Conservation (phyloP, 2,113 vertebrate genomes). For the Labrus mixtus region DNA sequence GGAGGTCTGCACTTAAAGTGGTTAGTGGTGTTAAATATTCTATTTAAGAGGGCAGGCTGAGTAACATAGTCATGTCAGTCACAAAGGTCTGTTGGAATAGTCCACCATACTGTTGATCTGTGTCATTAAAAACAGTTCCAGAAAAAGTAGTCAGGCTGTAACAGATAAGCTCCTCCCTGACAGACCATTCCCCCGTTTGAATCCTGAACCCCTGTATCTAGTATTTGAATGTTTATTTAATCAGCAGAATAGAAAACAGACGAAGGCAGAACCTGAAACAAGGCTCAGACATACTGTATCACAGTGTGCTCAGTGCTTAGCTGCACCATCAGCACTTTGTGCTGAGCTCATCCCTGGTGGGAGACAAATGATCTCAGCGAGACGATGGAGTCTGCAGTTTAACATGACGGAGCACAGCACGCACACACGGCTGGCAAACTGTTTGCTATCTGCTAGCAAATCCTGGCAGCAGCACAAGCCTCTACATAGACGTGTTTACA, state of each 20-base stretch:
- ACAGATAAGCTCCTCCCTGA: background rate
- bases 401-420: constrained; percentile 21
- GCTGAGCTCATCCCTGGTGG: constrained; percentile 36
- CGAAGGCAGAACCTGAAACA: constrained; percentile 17
- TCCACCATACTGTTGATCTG: too few relatives aligned
- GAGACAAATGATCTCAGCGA: constrained; percentile 43
- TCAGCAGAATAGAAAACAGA: background rate
- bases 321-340: constrained; percentile 55
- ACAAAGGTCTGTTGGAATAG: background rate
- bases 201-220: background rate
- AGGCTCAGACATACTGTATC: constrained; percentile 10
- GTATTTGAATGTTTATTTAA: background rate
- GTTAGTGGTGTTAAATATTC: too few relatives aligned
- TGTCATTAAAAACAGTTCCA: too few relatives aligned
- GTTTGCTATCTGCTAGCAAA: constrained; percentile 40
- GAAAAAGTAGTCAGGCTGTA: background rate
- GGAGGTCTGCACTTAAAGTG: too few relatives aligned
- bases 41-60: too few relatives aligned
- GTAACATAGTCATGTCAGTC: too few relatives aligned
- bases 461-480: constrained; percentile 26
- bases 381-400: constrained; percentile 28
- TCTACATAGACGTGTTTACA: constrained; percentile 60
- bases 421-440: constrained; percentile 24
- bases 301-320: constrained; percentile 16
- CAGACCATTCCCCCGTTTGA: constrained; percentile 6